Percentiles rank a stretch among this genome's conserved stretches.
phyloP scores from a whole-genome alignment of 2,888 invertebrate genomes.

The Pecten maximus region DNA sequence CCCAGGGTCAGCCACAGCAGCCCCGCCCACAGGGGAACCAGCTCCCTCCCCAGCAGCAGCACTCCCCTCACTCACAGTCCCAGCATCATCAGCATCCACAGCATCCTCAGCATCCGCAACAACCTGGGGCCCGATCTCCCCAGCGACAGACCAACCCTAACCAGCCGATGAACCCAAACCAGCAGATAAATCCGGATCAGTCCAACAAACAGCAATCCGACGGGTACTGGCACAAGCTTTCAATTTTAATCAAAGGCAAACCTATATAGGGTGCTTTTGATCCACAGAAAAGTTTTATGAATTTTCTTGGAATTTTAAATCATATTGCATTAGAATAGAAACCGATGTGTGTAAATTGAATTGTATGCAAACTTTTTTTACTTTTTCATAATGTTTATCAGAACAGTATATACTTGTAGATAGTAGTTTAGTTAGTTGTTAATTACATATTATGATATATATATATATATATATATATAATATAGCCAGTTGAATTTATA shows the following conservation, averaged over 20 bases:
- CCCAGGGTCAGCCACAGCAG: slow-evolving; percentile 59
- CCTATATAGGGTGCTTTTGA: not conserved
- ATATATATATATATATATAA: too few relatives aligned
- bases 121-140: not conserved
- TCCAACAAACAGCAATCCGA: not conserved
- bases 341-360: too few relatives aligned
- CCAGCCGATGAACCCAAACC: not conserved
- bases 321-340: too few relatives aligned
- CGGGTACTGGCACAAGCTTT: slow-evolving; percentile 23
- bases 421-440: too few relatives aligned
- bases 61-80: slow-evolving; percentile 50
- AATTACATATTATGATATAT: too few relatives aligned
- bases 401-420: too few relatives aligned
- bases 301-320: not conserved
- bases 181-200: not conserved
- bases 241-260: not conserved
- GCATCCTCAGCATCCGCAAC: slow-evolving; percentile 49
- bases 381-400: too few relatives aligned
- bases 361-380: too few relatives aligned
- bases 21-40: slow-evolving; percentile 48
- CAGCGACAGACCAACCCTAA: not conserved
- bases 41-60: slow-evolving; percentile 53
- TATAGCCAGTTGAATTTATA: too few relatives aligned
- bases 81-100: slow-evolving; percentile 59
- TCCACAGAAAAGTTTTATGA: not conserved